Base-by-base conservation (phyloP, 1,140 invertebrate species). In the Lasioglossum baleicum region DNA sequence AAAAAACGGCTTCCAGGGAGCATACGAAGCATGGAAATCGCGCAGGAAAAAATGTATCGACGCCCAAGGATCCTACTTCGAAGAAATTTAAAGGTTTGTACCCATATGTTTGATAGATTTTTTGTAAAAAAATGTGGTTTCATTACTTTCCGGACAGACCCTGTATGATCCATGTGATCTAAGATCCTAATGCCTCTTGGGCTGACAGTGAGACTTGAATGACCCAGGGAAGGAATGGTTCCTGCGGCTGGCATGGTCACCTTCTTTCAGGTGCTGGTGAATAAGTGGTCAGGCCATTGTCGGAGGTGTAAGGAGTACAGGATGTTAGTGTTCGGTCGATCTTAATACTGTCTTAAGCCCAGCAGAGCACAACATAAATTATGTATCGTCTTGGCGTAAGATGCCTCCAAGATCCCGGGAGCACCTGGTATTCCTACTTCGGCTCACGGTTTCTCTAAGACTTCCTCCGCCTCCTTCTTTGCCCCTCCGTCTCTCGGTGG, bases 271-370 rank as follows among this genome's bases (percentile, higher is more conserved):
- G 51, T 51, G 15, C 8, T 2, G 2, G 5, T 22, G 58, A 15
- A 66, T 22, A 44, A 58, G n/a, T 22, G 26, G 26, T 26, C 10
- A 42, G n/a, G 26, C 42, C 42, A 5, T 42, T 20, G 7, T 44
- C 4, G 11, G n/a, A 48, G 85, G 84, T 88, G 87, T 84, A 85
- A 76, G 87, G 77, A 67, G 64, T 58, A 64, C 17, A 78, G 83
- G 82, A 83, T 77, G 84, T 79, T 83, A 75, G 84, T 83, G 83
- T 83, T 86, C 86, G 90, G 88, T 88, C 90, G 90, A 92, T 93
- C 92, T 92, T 93, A 93, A 93, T 92, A 92, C 92, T 92, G 90
- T 91, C 89, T 92, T 93, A 93, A 93, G 92, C 91, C 91, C 83
- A 82, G 86, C 88, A 89, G 88, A 90, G 89, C 85, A 90, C 88